Evolutionary conservation across 2,113 vertebrate species (phyloP).

Genomic region (Ifrita kowaldi): DNA sequence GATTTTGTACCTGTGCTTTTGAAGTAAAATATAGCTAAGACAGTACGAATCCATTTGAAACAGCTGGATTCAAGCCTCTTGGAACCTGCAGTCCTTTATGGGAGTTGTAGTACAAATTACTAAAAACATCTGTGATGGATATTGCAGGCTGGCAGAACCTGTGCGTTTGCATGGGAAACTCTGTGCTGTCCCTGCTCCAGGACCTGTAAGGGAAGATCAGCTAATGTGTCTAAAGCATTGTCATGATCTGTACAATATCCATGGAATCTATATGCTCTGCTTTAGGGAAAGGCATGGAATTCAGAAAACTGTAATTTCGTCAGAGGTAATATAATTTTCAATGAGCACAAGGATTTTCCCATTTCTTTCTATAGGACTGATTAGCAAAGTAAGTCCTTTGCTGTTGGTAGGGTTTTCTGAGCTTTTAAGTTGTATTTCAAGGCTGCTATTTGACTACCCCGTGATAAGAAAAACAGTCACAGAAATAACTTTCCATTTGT

Average conservation of each 20-base stretch:
- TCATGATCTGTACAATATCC: background rate
- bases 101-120: background rate
- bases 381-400: background rate
- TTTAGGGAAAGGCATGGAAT: background rate
- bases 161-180: fast-evolving
- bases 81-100: background rate
- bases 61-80: background rate
- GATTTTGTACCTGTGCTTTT: background rate
- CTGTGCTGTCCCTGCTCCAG: fast-evolving
- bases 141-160: background rate
- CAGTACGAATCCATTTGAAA: background rate
- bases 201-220: background rate
- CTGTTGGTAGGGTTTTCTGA: background rate
- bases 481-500: background rate
- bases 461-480: background rate
- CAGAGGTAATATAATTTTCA: background rate
- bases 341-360: background rate
- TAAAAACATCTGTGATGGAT: background rate
- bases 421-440: background rate
- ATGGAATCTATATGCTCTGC: background rate
- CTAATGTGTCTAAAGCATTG: background rate
- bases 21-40: background rate
- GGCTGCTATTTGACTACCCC: background rate
- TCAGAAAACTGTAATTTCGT: background rate
- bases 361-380: background rate